Conservation (phyloP, 2,888 invertebrate species). For the Orthonevra nobilis region DNA sequence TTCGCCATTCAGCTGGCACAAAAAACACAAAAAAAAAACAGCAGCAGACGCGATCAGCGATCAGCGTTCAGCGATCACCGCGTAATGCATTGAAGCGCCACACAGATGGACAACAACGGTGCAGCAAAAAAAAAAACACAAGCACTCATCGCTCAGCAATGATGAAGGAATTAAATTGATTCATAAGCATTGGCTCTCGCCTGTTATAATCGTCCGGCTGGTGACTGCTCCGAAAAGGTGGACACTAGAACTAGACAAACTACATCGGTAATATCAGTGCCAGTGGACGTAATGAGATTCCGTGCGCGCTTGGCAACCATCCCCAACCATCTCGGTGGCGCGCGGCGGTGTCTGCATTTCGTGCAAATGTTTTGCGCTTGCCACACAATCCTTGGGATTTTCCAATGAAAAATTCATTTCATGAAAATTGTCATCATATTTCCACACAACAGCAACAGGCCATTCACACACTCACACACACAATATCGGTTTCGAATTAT, state of each 20-base stretch:
- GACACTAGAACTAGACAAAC: slow-evolving; percentile 61
- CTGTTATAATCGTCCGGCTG: slow-evolving; percentile 33
- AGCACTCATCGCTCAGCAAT: slow-evolving; percentile 9
- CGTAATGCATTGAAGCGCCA: slow-evolving; percentile 51
- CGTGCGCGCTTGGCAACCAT: not conserved
- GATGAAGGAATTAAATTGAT: slow-evolving; percentile 66
- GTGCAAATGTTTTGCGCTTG: slow-evolving; percentile 1
- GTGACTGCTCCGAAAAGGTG: slow-evolving; percentile 7
- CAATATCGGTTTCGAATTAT: slow-evolving; percentile 27
- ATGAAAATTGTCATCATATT: slow-evolving; percentile 62
- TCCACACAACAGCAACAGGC: slow-evolving; percentile 43
- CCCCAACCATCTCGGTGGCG: slow-evolving; percentile 7
- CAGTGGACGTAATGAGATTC: slow-evolving; percentile 57
- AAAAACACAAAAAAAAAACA: slow-evolving; percentile 5
- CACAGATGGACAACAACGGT: slow-evolving; percentile 50
- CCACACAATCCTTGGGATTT: slow-evolving; percentile 56
- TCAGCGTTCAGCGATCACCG: too few species aligned
- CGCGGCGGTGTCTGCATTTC: slow-evolving; percentile 37
- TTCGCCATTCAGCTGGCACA: slow-evolving; percentile 33
- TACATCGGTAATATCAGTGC: slow-evolving; percentile 17
- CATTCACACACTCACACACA: slow-evolving; percentile 1
- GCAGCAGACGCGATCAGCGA: slow-evolving; percentile 15
- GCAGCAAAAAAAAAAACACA: not conserved
- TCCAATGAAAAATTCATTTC: slow-evolving; percentile 66
- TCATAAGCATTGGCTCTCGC: slow-evolving; percentile 59